phyloP scores from a whole-genome alignment of 2,888 invertebrate species.

The Plemyria rubiginata region DNA sequence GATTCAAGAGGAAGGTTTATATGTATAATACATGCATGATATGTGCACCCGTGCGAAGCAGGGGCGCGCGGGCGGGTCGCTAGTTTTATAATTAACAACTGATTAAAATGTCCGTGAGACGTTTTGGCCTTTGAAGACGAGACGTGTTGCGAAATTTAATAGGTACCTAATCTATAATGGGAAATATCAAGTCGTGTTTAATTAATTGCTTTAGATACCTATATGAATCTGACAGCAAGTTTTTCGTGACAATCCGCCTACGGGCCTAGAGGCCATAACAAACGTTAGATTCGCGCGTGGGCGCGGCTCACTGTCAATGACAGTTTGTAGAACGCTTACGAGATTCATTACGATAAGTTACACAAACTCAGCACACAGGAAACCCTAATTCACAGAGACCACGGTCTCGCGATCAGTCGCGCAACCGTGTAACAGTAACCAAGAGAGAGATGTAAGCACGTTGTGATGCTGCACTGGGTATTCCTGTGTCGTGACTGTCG shows the following conservation, averaged over 20 bases:
- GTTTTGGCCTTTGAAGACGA: background rate
- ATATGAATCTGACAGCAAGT: slow-evolving; percentile 5
- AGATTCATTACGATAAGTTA: background rate
- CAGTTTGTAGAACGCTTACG: slow-evolving; percentile 1
- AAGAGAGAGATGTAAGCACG: too few relatives aligned
- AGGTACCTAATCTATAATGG: background rate
- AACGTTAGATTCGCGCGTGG: slow-evolving; percentile 20
- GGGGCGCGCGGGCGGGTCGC: too few relatives aligned
- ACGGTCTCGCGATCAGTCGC: too few relatives aligned
- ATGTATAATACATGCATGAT: too few relatives aligned
- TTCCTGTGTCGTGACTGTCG: too few relatives aligned
- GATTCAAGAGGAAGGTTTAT: too few relatives aligned
- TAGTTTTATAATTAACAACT: too few relatives aligned
- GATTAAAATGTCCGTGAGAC: slow-evolving; percentile 1
- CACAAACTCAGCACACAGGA: background rate
- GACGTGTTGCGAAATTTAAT: background rate
- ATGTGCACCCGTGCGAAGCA: too few relatives aligned
- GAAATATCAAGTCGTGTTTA: background rate
- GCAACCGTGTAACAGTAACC: too few relatives aligned
- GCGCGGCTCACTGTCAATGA: slow-evolving; percentile 18
- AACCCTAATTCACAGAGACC: too few relatives aligned
- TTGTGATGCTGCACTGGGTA: too few relatives aligned
- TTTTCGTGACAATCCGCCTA: slow-evolving; percentile 19
- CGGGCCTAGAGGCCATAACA: slow-evolving; percentile 15
- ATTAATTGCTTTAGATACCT: slow-evolving; percentile 2